These are phyloP conservation scores for Coryphaenoides rupestris DNA, from an alignment of 2,113 vertebrate species.

Conservation along the genomic window DNA sequence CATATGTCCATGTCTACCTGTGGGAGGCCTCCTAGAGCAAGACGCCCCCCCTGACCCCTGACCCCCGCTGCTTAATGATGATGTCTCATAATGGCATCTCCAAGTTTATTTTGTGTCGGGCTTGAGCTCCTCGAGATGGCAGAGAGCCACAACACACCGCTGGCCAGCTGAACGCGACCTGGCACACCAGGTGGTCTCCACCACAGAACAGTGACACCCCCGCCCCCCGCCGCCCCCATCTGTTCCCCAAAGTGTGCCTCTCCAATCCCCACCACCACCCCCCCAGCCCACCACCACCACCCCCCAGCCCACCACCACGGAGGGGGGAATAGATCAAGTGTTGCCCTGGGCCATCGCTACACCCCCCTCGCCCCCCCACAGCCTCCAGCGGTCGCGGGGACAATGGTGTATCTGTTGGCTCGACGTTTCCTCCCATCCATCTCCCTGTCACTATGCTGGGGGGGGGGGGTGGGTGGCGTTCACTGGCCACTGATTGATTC, in stretches of 20 bases:
- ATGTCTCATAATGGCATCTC: too few relatives aligned
- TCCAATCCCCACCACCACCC: constrained; percentile 32
- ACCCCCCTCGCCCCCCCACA: constrained; percentile 44
- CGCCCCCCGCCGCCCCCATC: constrained; percentile 43
- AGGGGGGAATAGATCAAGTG: constrained; percentile 20
- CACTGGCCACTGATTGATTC: too few relatives aligned
- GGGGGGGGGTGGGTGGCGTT: background rate
- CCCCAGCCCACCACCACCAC: constrained; percentile 44
- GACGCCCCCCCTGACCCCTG: too few relatives aligned
- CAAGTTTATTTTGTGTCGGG: too few relatives aligned
- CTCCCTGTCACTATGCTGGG: constrained; percentile 16
- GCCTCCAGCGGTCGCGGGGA: constrained; percentile 36
- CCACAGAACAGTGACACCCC: too few relatives aligned
- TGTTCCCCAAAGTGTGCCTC: constrained; percentile 37
- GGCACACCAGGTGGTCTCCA: background rate
- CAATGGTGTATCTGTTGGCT: constrained; percentile 52
- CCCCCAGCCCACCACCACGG: constrained; percentile 17
- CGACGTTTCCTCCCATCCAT: constrained; percentile 51
- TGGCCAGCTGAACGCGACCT: background rate
- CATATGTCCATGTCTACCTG: too few relatives aligned
- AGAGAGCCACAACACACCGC: background rate
- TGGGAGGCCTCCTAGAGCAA: too few relatives aligned
- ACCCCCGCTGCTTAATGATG: too few relatives aligned
- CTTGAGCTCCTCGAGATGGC: too few relatives aligned
- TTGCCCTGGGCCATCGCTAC: constrained; percentile 34